Percentiles rank a stretch among this genome's conserved stretches.
phyloP scores from a whole-genome alignment of 2,888 invertebrate species.

The Drosophila yooni region DNA sequence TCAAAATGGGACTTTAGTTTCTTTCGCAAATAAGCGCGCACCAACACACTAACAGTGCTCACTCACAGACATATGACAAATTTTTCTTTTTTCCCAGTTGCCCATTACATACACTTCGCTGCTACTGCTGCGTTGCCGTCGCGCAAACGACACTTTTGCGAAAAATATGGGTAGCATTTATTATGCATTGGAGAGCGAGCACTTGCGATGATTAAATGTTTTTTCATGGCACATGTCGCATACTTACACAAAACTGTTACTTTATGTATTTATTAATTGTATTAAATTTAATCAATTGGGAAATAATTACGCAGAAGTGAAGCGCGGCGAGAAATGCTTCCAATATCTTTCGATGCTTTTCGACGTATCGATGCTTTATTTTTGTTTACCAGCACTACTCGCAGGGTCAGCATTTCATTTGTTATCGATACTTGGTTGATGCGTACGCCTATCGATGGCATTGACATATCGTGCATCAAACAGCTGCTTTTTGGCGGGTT shows the following conservation, averaged over 20 bases:
- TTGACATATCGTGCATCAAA: background rate
- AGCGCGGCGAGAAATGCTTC: conserved; percentile 66
- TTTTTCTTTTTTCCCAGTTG: conserved; percentile 61
- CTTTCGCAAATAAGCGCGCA: conserved; percentile 54
- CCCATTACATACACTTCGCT: conserved; percentile 59
- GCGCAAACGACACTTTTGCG: conserved; percentile 46
- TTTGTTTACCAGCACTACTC: conserved; percentile 42
- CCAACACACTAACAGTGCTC: conserved; percentile 49
- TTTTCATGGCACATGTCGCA: conserved; percentile 38
- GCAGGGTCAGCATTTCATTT: conserved; percentile 3
- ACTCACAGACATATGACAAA: conserved; percentile 60
- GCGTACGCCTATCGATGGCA: conserved; percentile 6
- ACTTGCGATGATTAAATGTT: conserved; percentile 19
- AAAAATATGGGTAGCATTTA: conserved; percentile 19
- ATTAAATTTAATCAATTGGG: conserved; percentile 51
- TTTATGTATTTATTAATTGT: conserved; percentile 37
- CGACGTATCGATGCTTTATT: conserved; percentile 42
- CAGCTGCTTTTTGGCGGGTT: conserved; percentile 39
- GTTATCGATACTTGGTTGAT: conserved; percentile 28
- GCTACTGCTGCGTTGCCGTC: conserved; percentile 55
- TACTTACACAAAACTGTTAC: conserved; percentile 60
- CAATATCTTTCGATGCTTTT: conserved; percentile 52
- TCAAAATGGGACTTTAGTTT: conserved; percentile 37
- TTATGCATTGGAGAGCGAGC: conserved; percentile 24
- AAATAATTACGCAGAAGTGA: conserved; percentile 71